Evolutionary conservation across 1,140 invertebrate genomes (phyloP).

Genomic region (Phthorimaea operculella): DNA sequence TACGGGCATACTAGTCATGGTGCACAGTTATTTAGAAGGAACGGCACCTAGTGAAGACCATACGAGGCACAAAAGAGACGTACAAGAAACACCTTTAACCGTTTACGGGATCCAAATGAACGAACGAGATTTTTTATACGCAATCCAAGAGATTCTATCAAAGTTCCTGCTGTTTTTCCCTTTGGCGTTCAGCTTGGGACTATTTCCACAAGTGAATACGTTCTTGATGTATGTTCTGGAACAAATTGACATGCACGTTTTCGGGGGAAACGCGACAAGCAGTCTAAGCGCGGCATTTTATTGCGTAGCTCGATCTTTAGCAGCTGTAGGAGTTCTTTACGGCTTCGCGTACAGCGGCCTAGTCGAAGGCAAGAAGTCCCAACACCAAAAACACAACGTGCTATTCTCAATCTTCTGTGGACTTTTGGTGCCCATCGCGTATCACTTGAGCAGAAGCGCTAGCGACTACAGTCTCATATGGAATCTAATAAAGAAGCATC

Average conservation of each 20-base stretch:
- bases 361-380: constrained; percentile 82
- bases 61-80: constrained; percentile 38
- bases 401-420: constrained; percentile 96
- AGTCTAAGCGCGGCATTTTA: constrained; percentile 88
- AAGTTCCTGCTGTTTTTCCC: constrained; percentile 92
- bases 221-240: constrained; percentile 95
- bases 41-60: constrained; percentile 34
- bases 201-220: constrained; percentile 97
- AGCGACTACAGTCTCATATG: constrained; percentile 92
- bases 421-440: constrained; percentile 87
- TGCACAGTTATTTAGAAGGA: constrained; percentile 70
- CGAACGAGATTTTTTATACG: constrained; percentile 73
- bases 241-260: constrained; percentile 97
- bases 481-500: constrained; percentile 84
- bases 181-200: constrained; percentile 90
- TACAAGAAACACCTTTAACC: constrained; percentile 56
- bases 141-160: constrained; percentile 78
- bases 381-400: constrained; percentile 78
- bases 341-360: constrained; percentile 90
- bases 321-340: constrained; percentile 85
- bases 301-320: constrained; percentile 82
- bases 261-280: constrained; percentile 96
- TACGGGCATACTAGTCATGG: constrained; percentile 77
- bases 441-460: constrained; percentile 91
- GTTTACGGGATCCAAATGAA: constrained; percentile 84